These are phyloP conservation scores for Drosophila tristis DNA, from an alignment of 1,140 invertebrate species.

Conservation along the genomic window DNA sequence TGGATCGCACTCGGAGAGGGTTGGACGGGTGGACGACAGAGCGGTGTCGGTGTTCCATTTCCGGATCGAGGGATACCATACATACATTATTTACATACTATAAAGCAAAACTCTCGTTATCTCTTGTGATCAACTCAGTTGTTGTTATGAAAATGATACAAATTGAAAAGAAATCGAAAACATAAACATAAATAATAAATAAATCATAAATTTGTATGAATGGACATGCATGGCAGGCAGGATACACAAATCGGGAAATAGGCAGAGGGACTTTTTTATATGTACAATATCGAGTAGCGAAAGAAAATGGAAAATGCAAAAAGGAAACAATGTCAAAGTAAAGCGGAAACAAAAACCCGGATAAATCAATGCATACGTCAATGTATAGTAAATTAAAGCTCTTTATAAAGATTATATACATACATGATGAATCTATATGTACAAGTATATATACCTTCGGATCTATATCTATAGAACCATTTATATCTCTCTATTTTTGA, in stretches of 20 bases:
- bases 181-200: slow-evolving; percentile 18
- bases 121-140: slow-evolving; percentile 81
- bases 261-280: slow-evolving; percentile 30
- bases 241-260: not conserved
- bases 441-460: slow-evolving; percentile 20
- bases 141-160: slow-evolving; percentile 68
- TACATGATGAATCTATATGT: slow-evolving; percentile 27
- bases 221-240: not conserved
- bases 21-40: slow-evolving; percentile 13
- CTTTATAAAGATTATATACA: slow-evolving; percentile 40
- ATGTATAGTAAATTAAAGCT: slow-evolving; percentile 27
- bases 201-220: not conserved
- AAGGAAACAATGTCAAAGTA: slow-evolving; percentile 40
- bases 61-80: not conserved
- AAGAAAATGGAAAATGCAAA: not conserved
- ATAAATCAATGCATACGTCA: slow-evolving; percentile 34
- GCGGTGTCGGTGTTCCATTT: slow-evolving; percentile 2
- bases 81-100: slow-evolving; percentile 9
- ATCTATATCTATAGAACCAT: slow-evolving; percentile 22
- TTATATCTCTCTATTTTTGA: slow-evolving; percentile 55
- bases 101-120: slow-evolving; percentile 73
- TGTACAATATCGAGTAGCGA: slow-evolving; percentile 14
- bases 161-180: slow-evolving; percentile 35
- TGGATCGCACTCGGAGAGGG: slow-evolving; percentile 11
- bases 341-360: slow-evolving; percentile 8